These are phyloP conservation scores for Diarsia mendica DNA, from an alignment of 2,888 invertebrate species.

Conservation along the genomic window DNA sequence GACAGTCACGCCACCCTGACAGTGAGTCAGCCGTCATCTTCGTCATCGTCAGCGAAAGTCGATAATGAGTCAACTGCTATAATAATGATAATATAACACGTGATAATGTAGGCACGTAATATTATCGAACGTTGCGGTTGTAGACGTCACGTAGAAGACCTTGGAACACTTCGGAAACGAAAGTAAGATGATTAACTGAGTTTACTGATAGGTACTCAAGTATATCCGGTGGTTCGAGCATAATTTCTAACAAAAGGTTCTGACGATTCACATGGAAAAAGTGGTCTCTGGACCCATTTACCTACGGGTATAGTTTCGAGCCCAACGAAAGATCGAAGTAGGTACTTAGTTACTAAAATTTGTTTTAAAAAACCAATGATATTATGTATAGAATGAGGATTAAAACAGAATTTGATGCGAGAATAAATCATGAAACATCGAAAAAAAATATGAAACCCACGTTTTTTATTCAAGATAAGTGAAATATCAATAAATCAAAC, in stretches of 20 bases:
- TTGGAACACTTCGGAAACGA: constrained; percentile 16
- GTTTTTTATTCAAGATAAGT: not conserved
- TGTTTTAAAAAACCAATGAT: too few species aligned
- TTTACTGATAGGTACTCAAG: not conserved
- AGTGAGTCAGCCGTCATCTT: constrained; percentile 21
- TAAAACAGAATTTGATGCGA: too few species aligned
- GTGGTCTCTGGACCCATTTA: not conserved
- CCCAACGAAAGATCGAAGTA: not conserved
- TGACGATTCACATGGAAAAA: not conserved
- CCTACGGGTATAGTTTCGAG: not conserved
- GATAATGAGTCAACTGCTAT: constrained; percentile 39
- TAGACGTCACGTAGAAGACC: constrained; percentile 18
- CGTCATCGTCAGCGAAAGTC: constrained; percentile 24
- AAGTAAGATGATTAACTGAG: constrained; percentile 2
- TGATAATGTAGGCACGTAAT: constrained; percentile 13
- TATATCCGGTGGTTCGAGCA: not conserved
- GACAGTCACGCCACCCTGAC: constrained; percentile 15
- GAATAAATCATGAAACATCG: too few species aligned
- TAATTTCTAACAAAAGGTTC: not conserved
- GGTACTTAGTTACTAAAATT: not conserved
- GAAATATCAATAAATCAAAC: too few species aligned
- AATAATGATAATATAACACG: constrained; percentile 16
- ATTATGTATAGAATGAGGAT: too few species aligned
- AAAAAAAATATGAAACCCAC: too few species aligned
- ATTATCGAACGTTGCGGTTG: constrained; percentile 20